These are phyloP conservation scores for Nixonia krombeini DNA, from an alignment of 1,140 invertebrate genomes.

Conservation along the genomic window DNA sequence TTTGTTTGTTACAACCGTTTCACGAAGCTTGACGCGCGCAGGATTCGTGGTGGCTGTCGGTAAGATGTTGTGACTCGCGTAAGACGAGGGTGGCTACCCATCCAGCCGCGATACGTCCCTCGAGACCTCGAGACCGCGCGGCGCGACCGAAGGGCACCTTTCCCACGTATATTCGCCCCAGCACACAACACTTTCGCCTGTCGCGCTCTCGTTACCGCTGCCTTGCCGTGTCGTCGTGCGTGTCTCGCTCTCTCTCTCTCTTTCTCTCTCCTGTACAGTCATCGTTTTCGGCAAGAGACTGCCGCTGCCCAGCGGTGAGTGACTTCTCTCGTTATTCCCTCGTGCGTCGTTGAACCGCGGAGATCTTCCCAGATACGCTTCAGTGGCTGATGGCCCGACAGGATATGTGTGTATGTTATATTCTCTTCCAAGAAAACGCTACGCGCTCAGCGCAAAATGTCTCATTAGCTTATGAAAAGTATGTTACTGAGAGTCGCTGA, in stretches of 20 bases:
- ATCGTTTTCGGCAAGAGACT: conserved; percentile 22
- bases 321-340: conserved; percentile 13
- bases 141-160: background rate
- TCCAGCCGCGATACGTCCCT: background rate
- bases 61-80: conserved; percentile 34
- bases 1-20: background rate
- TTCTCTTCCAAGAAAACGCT: too few species aligned
- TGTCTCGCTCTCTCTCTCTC: too few species aligned
- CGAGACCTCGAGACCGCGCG: too few species aligned
- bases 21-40: conserved; percentile 13
- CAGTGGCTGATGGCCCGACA: background rate
- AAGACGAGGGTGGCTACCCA: conserved; percentile 23
- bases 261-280: conserved; percentile 6
- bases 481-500: background rate
- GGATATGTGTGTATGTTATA: too few species aligned
- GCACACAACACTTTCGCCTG: background rate
- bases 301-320: conserved; percentile 27
- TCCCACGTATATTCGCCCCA: background rate
- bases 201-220: background rate
- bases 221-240: too few species aligned
- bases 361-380: too few species aligned
- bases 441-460: background rate
- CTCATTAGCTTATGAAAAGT: background rate
- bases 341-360: background rate
- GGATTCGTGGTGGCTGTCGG: conserved; percentile 10